Evolutionary conservation across 64 coral and sea anemone genomes (phyloP), one percentile per base, ranked within the genome.

Genomic region (Porites australiensis): DNA sequence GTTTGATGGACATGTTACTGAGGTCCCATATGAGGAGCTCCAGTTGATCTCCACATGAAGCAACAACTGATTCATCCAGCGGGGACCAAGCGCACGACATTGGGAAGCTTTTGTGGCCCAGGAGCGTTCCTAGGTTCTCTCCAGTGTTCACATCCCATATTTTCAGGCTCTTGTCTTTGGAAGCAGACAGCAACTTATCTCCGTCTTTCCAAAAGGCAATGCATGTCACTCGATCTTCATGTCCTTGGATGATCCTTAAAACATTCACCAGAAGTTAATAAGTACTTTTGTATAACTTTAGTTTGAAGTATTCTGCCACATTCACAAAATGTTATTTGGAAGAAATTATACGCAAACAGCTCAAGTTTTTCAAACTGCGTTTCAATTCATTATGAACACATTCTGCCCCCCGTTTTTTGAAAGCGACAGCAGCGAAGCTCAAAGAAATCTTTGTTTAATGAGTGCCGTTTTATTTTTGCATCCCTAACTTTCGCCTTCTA

Each of bases 1-100:
- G 57, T 22, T 9, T 61, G 77, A 80, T 61, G 13, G 55, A 59
- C 11, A 15, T 44, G 10, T 66, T 47, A 6, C 23, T 64, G 22
- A 91, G 50, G 67, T 91, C 67, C 89, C 89, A 91, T 53, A 83
- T 84, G 43, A 91, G 75, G 64, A 91, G 77, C 19, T 91, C 89
- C 66, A 91, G 70, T 23, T 83, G 21, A 58, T 91, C 79, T 8
- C 89, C 89, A 8, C 89, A 91, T 4, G 72, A 82, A 0, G 89
- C 89, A 82, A 57, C 89, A 48, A 91, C 70, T 19, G 61, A 71
- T n/a, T 91, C 52, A 83, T 83, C 53, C 10, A 91, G 64, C 3
- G 89, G 89, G 6, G 77, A 82, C 79, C 89, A 91, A 10, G 88
- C 88, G 53, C 89, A 91, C 48, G 77, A 91, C 11, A 91, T 18